phyloP scores from a whole-genome alignment of 37 sponge, comb jelly and placozoan genomes.

The Diacarnus erythraeanus region DNA sequence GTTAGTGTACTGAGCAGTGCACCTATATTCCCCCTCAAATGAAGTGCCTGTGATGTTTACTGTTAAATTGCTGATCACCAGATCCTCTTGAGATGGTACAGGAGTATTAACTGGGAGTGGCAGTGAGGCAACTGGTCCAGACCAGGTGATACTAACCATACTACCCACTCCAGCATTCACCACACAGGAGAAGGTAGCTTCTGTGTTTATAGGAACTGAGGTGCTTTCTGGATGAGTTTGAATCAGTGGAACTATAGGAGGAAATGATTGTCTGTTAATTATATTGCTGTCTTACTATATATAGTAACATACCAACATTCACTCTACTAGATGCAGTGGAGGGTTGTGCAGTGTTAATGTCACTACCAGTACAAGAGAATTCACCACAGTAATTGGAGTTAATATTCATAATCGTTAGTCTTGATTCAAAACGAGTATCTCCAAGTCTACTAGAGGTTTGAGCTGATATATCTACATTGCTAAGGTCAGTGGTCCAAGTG shows the following conservation, averaged over 20 bases:
- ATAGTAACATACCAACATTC: slow-evolving; percentile 1
- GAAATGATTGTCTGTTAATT: no score
- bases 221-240: neutral
- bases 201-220: neutral
- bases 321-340: neutral
- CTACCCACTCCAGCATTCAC: slow-evolving; percentile 17
- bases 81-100: neutral
- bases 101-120: neutral
- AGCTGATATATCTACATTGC: neutral
- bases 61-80: neutral
- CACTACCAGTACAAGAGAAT: slow-evolving; percentile 17
- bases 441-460: neutral
- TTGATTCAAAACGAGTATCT: neutral
- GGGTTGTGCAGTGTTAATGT: neutral
- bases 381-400: slow-evolving; percentile 13
- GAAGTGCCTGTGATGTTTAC: neutral
- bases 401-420: neutral
- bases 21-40: slow-evolving; percentile 1
- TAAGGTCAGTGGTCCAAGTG: neutral
- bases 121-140: slow-evolving; percentile 4
- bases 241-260: slow-evolving; percentile 4
- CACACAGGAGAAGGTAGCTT: slow-evolving; percentile 22
- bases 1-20: slow-evolving; percentile 1
- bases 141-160: slow-evolving; percentile 16
- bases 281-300: neutral